Percentiles rank a stretch among this genome's conserved stretches.
phyloP scores from a whole-genome alignment of 2,888 invertebrate species.

The Melieria omissa region DNA sequence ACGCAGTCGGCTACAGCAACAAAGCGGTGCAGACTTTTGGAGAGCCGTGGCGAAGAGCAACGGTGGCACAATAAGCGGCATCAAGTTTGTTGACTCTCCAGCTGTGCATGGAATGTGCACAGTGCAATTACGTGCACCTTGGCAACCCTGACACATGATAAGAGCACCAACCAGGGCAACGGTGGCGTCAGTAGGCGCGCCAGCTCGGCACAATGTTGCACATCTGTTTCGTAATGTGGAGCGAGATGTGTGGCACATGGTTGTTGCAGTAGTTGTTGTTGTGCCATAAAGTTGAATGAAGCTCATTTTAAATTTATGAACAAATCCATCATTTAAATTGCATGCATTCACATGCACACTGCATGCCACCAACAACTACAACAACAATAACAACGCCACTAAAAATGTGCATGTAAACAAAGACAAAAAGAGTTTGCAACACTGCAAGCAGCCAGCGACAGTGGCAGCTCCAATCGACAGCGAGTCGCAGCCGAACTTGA shows the following conservation, averaged over 20 bases:
- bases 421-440: constrained; percentile 17
- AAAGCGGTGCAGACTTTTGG: too few species aligned
- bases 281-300: constrained; percentile 29
- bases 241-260: too few species aligned
- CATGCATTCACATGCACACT: not conserved
- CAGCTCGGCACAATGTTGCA: too few species aligned
- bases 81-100: too few species aligned
- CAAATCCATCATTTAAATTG: constrained; percentile 39
- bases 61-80: too few species aligned
- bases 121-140: too few species aligned
- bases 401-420: constrained; percentile 19
- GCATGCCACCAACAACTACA: not conserved
- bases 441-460: not conserved
- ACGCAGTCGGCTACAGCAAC: not conserved
- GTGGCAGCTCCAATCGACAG: not conserved
- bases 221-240: too few species aligned
- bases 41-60: too few species aligned
- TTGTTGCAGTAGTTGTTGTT: not conserved
- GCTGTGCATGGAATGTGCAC: too few species aligned
- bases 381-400: constrained; percentile 2
- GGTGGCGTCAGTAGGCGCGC: too few species aligned
- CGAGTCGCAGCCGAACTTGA: not conserved
- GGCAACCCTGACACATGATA: too few species aligned
- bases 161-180: too few species aligned
- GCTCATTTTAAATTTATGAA: constrained; percentile 37